Base-by-base conservation (phyloP, 2,888 invertebrate species). In the Dichetophora obliterata region DNA sequence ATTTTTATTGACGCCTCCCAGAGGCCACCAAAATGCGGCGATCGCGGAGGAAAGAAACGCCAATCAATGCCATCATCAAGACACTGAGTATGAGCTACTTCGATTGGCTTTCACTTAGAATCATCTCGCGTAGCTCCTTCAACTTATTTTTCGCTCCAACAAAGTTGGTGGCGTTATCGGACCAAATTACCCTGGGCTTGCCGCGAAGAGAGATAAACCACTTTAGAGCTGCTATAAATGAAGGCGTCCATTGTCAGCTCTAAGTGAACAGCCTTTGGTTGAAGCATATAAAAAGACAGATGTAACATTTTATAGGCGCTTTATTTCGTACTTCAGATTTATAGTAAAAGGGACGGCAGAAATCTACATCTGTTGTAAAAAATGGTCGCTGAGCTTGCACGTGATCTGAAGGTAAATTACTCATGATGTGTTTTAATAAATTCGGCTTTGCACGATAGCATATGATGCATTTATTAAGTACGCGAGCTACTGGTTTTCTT, bases 371-470 rank as follows among this genome's bases (percentile, higher is more conserved):
- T 24, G 61, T 61, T 16, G 61, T 61, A 24, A 27, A 22, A 9
- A 61, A 31, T 16, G 1, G 27, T 27, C 61, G n/a, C 14, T 31
- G n/a, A 22, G 9, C 22, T 31, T 31, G 31, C 14, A 61, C 61
- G 22, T 19, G 6, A 19, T 54, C 54, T 6, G 54, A 22, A 6
- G 76, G 78, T 34, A 78, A 37, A 19, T 65, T 27, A 1, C 71
- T 76, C 80, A 80, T 77, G 2, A 79, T 72, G 54, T 80, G 77
- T 22, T 54, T 61, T 61, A 50, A n/a, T 22, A 54, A 54, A 8
- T n/a, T 19, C 2, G 54, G 54, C 54, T 22, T n/a, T 24, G 5
- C 59, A 5, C 61, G 34, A 43, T 59, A 72, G n/a, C 72, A 72
- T 6, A 5, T 57, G 0, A 61, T 27, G 34, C 71, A 71, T 57